Base-by-base conservation (phyloP, 37 sponge, comb jelly and placozoan species). In the Haliclona indistincta region DNA sequence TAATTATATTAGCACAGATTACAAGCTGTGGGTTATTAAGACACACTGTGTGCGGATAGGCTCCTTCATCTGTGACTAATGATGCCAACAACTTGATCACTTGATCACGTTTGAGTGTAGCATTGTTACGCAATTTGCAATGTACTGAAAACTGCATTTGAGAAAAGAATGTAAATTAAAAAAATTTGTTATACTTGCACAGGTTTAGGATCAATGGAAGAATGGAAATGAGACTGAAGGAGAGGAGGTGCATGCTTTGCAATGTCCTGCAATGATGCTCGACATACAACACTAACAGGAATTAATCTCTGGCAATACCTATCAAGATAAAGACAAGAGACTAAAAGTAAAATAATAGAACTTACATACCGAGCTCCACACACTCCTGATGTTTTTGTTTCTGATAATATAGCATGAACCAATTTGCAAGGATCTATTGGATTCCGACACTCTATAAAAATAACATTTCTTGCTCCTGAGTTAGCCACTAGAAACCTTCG, bases 1-100 rank as follows among this genome's bases (percentile, higher is more conserved):
- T 86, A 28, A 94, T 54, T 15, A 94, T 76, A 65, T 94, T 87
- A 17, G 87, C 90, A 15, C 78, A 43, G 19, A 94, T 66, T 53
- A 75, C 79, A 22, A 83, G 51, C 22, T 86, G 87, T 23, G 95
- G 91, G 49, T 78, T 76, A 32, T 66, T 75, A 1, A 89, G 80
- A 35, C 90, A 67, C 17, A 94, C 95, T 23, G 33, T 52, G 63
- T 90, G 91, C 4, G 68, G 47, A 56, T 56, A 90, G 2, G 63
- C 75, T n/a, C 62, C 85, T 19, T 67, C 60, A 42, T 66, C 73
- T 10, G 81, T 84, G 35, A 83, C 95, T 37, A 90, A 25, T 25
- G 64, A 15, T 28, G 95, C 95, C 30, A 94, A 64, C 19, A 43
- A 15, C 19, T 73, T 43, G 8, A 94, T 86, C 28, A 94, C 62